Evolutionary conservation across 2,797 vertebrate species (phyloP).

Genomic region (Hozukius guyotensis): DNA sequence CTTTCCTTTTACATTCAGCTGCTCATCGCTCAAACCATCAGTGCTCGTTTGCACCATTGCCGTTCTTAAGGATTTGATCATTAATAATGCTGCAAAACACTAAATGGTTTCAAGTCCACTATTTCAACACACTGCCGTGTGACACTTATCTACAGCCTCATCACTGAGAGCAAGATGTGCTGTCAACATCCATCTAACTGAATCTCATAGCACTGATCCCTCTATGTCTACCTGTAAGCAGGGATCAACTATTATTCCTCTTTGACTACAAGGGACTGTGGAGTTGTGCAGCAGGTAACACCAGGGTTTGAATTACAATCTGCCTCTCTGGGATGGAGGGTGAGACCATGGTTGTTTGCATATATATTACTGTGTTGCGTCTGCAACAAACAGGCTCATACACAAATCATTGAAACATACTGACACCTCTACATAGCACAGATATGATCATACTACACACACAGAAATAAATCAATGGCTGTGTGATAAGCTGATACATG

Average conservation of each 20-base stretch:
- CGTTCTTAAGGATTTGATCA: constrained; percentile 2
- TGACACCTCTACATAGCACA: background rate
- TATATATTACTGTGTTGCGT: background rate
- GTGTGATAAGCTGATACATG: background rate
- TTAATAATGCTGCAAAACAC: constrained; percentile 11
- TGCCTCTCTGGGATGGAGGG: background rate
- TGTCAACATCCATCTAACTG: background rate
- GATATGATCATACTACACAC: background rate
- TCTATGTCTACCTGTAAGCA: constrained; percentile 17
- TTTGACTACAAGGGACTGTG: background rate
- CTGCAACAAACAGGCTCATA: background rate
- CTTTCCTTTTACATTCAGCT: constrained; percentile 20
- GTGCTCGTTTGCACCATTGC: constrained; percentile 10
- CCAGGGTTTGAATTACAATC: constrained; percentile 28
- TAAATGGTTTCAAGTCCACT: background rate
- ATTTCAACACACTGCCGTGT: constrained; percentile 5
- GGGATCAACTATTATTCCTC: constrained; percentile 21
- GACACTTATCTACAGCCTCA: constrained; percentile 15
- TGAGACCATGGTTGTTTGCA: background rate
- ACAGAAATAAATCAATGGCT: constrained; percentile 4
- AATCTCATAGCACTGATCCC: constrained; percentile 21
- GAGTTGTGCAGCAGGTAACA: constrained; percentile 17
- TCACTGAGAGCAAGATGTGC: constrained; percentile 1
- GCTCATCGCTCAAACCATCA: constrained; percentile 32
- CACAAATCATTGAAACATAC: background rate